A percentile compares a stretch with the other conserved stretches of the same genome.
phyloP scores from a whole-genome alignment of 2,888 invertebrate genomes.

The Bedellia somnulentella region DNA sequence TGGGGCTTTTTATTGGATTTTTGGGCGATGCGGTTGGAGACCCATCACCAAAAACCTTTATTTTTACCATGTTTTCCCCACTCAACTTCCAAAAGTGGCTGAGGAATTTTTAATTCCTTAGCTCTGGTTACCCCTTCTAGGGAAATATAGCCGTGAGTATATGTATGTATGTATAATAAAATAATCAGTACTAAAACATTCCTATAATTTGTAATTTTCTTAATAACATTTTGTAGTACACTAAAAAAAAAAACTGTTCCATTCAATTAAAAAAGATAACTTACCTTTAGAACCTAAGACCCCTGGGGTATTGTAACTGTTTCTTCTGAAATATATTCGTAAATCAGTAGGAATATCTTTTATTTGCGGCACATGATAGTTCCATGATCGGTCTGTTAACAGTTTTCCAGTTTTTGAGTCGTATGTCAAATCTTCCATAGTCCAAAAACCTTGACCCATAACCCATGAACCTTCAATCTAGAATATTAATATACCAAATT shows the following conservation, averaged over 20 bases:
- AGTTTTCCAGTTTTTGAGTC: slow-evolving; percentile 52
- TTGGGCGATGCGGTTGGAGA: too few relatives aligned
- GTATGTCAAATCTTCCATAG: slow-evolving; percentile 57
- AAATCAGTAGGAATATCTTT: slow-evolving; percentile 65
- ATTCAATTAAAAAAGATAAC: not conserved
- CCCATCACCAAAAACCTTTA: too few relatives aligned
- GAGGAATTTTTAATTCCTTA: too few relatives aligned
- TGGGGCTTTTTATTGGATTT: too few relatives aligned
- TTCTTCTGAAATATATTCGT: slow-evolving; percentile 48
- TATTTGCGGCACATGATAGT: slow-evolving; percentile 58
- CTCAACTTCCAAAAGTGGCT: too few relatives aligned
- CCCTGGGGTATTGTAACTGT: slow-evolving; percentile 50
- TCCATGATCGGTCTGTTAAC: slow-evolving; percentile 65
- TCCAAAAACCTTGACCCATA: slow-evolving; percentile 62
- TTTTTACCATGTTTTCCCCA: too few relatives aligned
- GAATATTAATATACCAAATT: not conserved
- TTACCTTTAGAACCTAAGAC: slow-evolving; percentile 60
- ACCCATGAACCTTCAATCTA: slow-evolving; percentile 59
- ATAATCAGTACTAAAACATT: too few relatives aligned
- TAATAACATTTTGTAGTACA: too few relatives aligned
- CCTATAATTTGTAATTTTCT: not conserved
- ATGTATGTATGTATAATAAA: too few relatives aligned
- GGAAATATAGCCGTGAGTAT: too few relatives aligned
- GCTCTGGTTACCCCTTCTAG: too few relatives aligned
- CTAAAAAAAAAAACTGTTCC: too few relatives aligned